Evolutionary conservation across 1,140 invertebrate genomes (phyloP).

Genomic region (Neocloeon triangulifer): DNA sequence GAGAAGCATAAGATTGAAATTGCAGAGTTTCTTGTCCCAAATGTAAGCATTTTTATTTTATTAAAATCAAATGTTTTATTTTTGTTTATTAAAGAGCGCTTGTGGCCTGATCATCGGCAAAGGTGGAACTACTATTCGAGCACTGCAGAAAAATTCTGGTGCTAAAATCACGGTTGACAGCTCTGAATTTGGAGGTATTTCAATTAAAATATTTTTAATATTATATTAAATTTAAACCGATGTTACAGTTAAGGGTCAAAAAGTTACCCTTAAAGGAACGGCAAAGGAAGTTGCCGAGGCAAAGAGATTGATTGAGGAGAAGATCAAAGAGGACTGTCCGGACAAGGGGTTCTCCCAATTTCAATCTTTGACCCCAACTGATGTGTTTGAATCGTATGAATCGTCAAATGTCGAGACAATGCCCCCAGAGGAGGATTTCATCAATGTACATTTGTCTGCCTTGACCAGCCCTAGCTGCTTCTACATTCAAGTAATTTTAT

Average conservation of each 20-base stretch:
- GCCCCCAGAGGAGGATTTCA: too few relatives aligned
- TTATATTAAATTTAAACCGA: slow-evolving; percentile 6
- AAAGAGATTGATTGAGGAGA: slow-evolving; percentile 29
- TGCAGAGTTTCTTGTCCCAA: slow-evolving; percentile 36
- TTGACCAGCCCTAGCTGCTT: too few relatives aligned
- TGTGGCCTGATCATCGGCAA: slow-evolving; percentile 45
- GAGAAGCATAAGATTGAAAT: slow-evolving; percentile 38
- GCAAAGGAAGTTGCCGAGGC: slow-evolving; percentile 32
- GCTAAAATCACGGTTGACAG: slow-evolving; percentile 32
- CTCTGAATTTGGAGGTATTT: neutral
- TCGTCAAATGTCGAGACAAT: too few relatives aligned
- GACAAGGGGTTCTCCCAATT: too few relatives aligned
- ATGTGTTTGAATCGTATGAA: too few relatives aligned
- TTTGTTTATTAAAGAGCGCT: slow-evolving; percentile 17
- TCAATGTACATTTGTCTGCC: too few relatives aligned
- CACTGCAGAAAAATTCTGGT: slow-evolving; percentile 36
- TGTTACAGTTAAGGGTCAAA: slow-evolving; percentile 15
- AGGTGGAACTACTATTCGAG: slow-evolving; percentile 39
- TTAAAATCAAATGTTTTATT: neutral
- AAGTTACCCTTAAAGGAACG: slow-evolving; percentile 30
- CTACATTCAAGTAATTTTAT: too few relatives aligned
- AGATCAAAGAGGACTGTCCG: slow-evolving; percentile 31
- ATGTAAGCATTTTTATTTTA: slow-evolving; percentile 10
- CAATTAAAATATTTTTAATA: neutral
- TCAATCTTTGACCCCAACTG: too few relatives aligned